phyloP scores from a whole-genome alignment of 2,797 vertebrate genomes.

The Dermochelys coriacea region DNA sequence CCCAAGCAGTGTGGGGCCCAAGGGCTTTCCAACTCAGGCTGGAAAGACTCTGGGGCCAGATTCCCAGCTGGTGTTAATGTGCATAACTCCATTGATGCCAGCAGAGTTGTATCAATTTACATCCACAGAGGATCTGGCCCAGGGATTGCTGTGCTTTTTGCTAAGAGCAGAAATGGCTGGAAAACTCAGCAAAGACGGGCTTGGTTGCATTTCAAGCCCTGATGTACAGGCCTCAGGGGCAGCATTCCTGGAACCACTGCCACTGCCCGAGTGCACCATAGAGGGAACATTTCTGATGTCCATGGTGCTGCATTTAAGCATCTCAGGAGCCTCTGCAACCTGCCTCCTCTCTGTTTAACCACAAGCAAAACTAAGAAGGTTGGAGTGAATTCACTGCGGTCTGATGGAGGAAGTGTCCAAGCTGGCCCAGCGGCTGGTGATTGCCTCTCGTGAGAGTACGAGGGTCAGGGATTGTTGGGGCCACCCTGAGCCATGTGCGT shows the following conservation, averaged over 20 bases:
- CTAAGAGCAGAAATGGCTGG: neutral
- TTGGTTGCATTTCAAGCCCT: neutral
- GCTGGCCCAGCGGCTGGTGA: neutral
- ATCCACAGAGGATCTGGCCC: neutral
- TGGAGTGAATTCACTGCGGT: neutral
- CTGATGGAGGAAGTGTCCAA: neutral
- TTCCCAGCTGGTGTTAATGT: neutral
- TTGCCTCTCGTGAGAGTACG: neutral
- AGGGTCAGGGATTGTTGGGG: neutral
- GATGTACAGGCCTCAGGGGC: neutral
- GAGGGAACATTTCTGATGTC: neutral
- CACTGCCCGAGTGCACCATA: neutral
- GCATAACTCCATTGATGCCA: neutral
- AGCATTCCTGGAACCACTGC: neutral
- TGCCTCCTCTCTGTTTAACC: neutral
- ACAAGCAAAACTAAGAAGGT: neutral
- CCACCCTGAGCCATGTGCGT: no score
- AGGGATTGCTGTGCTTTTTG: neutral
- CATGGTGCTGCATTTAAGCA: neutral
- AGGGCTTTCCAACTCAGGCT: neutral
- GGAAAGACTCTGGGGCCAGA: neutral
- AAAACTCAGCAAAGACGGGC: neutral
- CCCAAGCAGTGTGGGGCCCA: neutral
- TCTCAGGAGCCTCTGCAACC: neutral
- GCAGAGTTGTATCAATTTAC: neutral